phyloP scores from a whole-genome alignment of 30 jellyfish, hydroid and myxozoan genomes.

The Aurelia sp. region DNA sequence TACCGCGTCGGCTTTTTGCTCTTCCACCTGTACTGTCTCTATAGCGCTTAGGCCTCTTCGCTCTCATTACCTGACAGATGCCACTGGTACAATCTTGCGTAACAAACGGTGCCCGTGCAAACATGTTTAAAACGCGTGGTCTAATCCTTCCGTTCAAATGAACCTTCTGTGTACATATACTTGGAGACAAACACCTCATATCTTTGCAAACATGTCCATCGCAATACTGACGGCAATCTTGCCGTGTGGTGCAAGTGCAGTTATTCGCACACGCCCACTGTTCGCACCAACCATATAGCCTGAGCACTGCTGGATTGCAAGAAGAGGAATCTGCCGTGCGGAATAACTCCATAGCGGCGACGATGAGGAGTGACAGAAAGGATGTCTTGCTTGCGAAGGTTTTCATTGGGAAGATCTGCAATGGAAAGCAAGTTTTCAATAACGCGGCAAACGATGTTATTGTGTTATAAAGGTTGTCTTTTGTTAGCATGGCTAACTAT shows the following conservation, averaged over 20 bases:
- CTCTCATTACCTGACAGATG: slow-evolving; percentile 74
- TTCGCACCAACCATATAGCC: slow-evolving; percentile 89
- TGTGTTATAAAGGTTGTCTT: not conserved
- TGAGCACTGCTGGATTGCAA: slow-evolving; percentile 77
- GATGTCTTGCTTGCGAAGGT: not conserved
- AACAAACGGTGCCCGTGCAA: slow-evolving; percentile 87
- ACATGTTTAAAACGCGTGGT: slow-evolving; percentile 75
- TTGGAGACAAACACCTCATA: slow-evolving; percentile 81
- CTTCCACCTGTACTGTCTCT: slow-evolving; percentile 4
- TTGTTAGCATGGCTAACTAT: no score
- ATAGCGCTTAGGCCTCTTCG: slow-evolving; percentile 59
- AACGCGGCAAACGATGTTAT: not conserved
- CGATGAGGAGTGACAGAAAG: slow-evolving; percentile 7
- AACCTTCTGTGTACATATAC: slow-evolving; percentile 83
- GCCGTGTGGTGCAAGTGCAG: slow-evolving; percentile 79
- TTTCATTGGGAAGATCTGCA: slow-evolving; percentile 52
- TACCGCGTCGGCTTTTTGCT: not conserved
- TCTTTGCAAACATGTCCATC: slow-evolving; percentile 67
- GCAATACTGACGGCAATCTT: slow-evolving; percentile 90
- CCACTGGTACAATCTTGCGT: slow-evolving; percentile 93
- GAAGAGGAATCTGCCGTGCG: slow-evolving; percentile 35
- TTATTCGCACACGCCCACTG: slow-evolving; percentile 84
- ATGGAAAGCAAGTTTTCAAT: not conserved
- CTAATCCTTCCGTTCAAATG: slow-evolving; percentile 50
- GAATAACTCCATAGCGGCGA: slow-evolving; percentile 13